phyloP scores from a whole-genome alignment of 2,113 vertebrate genomes.

The Eudyptes chrysolophus region DNA sequence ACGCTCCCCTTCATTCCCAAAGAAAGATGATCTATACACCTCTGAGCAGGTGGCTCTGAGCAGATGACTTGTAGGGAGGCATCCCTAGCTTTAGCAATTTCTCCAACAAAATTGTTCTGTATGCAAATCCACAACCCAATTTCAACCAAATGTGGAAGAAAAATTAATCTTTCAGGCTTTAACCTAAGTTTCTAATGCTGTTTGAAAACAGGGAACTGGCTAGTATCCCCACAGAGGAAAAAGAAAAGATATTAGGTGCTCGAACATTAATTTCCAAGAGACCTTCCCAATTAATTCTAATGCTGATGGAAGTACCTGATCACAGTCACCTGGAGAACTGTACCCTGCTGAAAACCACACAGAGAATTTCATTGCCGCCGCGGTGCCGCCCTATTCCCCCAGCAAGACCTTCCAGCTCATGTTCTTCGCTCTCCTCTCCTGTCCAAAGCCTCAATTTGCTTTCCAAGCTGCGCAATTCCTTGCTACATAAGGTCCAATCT shows the following conservation, averaged over 20 bases:
- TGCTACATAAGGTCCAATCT: neutral
- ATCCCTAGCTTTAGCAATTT: neutral
- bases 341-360: neutral
- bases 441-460: fast-evolving
- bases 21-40: neutral
- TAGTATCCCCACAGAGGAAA: neutral
- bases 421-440: neutral
- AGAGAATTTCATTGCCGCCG: neutral
- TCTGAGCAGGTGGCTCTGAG: neutral
- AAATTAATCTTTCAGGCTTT: neutral
- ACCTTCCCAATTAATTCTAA: neutral
- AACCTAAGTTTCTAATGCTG: neutral
- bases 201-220: neutral
- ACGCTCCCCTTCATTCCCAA: neutral
- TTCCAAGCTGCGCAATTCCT: neutral
- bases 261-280: neutral
- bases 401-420: neutral
- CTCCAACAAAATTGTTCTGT: neutral
- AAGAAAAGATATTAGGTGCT: neutral
- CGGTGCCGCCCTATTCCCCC: fast-evolving
- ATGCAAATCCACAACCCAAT: neutral
- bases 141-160: neutral
- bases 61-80: neutral
- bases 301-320: neutral
- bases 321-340: neutral